These are phyloP conservation scores for Lasioglossum morio DNA, from an alignment of 2,888 invertebrate genomes.

Conservation along the genomic window DNA sequence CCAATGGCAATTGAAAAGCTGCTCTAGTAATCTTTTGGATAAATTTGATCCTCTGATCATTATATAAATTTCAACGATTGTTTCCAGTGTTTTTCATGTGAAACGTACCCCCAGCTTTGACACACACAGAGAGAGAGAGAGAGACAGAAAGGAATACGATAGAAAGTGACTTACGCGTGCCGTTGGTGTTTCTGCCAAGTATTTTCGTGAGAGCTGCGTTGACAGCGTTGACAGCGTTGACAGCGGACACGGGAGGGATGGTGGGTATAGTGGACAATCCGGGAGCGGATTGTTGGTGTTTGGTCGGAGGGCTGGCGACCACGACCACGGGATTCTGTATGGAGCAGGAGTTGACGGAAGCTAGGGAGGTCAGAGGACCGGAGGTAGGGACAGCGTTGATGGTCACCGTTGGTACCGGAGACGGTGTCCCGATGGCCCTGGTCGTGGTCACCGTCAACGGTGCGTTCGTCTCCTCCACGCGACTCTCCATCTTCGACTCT, in stretches of 20 bases:
- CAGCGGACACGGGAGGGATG: slow-evolving; percentile 55
- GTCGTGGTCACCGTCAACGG: slow-evolving; percentile 61
- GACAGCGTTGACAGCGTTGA: slow-evolving; percentile 44
- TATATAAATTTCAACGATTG: no score
- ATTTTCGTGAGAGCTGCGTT: slow-evolving; percentile 76
- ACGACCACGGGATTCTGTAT: slow-evolving; percentile 74
- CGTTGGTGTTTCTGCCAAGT: slow-evolving; percentile 83
- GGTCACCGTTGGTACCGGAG: slow-evolving; percentile 74
- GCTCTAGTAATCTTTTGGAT: no score
- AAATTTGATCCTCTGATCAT: no score
- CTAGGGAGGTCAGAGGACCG: slow-evolving; percentile 38
- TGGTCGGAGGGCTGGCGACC: slow-evolving; percentile 73
- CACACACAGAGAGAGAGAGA: no score
- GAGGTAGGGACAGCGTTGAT: slow-evolving; percentile 67
- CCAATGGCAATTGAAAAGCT: no score
- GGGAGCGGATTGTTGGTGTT: slow-evolving; percentile 61
- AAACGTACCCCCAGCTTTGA: no score
- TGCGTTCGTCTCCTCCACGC: slow-evolving; percentile 69
- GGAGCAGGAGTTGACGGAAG: slow-evolving; percentile 57
- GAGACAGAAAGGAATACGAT: no score
- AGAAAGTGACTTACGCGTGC: slow-evolving; percentile 80
- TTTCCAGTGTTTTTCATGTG: no score
- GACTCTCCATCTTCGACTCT: slow-evolving; percentile 73
- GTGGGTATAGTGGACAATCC: slow-evolving; percentile 57
- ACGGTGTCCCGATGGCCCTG: slow-evolving; percentile 65